A percentile compares a stretch with the other conserved stretches of the same genome.
Evolutionary conservation across 2,797 vertebrate species (phyloP).

Genomic region (Enteromius mattozi): DNA sequence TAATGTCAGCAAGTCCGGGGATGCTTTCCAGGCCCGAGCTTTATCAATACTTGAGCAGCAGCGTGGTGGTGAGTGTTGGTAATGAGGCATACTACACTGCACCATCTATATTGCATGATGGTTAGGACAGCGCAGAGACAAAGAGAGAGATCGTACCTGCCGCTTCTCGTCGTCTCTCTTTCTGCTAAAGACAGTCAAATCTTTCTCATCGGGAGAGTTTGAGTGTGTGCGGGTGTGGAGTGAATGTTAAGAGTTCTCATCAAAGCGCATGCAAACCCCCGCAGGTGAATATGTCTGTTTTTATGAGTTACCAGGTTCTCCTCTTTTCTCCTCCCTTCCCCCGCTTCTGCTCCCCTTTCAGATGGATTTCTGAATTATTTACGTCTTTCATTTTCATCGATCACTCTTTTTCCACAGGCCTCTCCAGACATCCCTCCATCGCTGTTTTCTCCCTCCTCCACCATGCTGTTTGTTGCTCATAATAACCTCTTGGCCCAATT

Average conservation of each 20-base stretch:
- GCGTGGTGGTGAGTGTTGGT: slow-evolving; percentile 74
- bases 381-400: slow-evolving; percentile 79
- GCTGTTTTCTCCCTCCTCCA: slow-evolving; percentile 23
- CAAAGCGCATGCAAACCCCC: slow-evolving; percentile 68
- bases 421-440: slow-evolving; percentile 56
- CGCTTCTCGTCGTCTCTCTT: background rate
- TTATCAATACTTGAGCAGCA: slow-evolving; percentile 82
- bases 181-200: slow-evolving; percentile 31
- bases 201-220: slow-evolving; percentile 37
- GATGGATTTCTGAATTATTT: slow-evolving; percentile 78
- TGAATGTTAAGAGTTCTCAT: slow-evolving; percentile 81
- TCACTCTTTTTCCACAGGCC: slow-evolving; percentile 67
- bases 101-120: slow-evolving; percentile 83
- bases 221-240: slow-evolving; percentile 63
- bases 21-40: slow-evolving; percentile 68
- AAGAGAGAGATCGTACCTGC: slow-evolving; percentile 25
- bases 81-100: slow-evolving; percentile 79
- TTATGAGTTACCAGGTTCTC: slow-evolving; percentile 55
- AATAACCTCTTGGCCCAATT: slow-evolving; percentile 59
- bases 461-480: slow-evolving; percentile 16
- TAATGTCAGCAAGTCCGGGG: slow-evolving; percentile 52
- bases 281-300: slow-evolving; percentile 73
- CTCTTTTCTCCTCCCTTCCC: slow-evolving; percentile 66
- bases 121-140: slow-evolving; percentile 39
- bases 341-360: slow-evolving; percentile 42